phyloP scores from a whole-genome alignment of 2,888 invertebrate species.

The Tholera decimalis region DNA sequence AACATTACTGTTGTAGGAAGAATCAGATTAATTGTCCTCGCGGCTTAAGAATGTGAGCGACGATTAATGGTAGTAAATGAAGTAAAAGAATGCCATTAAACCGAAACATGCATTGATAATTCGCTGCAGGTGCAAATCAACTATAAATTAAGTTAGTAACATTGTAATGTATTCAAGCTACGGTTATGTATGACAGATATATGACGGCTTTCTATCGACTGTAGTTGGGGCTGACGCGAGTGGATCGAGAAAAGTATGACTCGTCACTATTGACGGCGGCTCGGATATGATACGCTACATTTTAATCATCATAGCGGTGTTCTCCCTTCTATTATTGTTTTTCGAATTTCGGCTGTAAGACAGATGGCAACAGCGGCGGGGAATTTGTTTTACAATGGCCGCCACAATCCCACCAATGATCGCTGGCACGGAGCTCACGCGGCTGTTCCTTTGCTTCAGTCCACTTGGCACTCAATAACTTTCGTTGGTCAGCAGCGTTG shows the following conservation, averaged over 20 bases:
- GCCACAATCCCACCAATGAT: slow-evolving; percentile 80
- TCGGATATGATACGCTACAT: slow-evolving; percentile 57
- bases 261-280: slow-evolving; percentile 65
- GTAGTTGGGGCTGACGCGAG: not conserved
- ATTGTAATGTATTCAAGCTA: slow-evolving; percentile 52
- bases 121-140: slow-evolving; percentile 68
- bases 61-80: slow-evolving; percentile 64
- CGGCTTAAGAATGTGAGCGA: slow-evolving; percentile 61
- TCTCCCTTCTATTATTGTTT: slow-evolving; percentile 76
- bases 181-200: slow-evolving; percentile 41
- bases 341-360: slow-evolving; percentile 81
- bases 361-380: slow-evolving; percentile 84
- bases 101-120: slow-evolving; percentile 64
- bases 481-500: slow-evolving; percentile 73
- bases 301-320: slow-evolving; percentile 68
- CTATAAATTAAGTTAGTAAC: slow-evolving; percentile 65
- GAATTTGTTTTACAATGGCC: slow-evolving; percentile 86
- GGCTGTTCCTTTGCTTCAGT: slow-evolving; percentile 87
- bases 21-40: slow-evolving; percentile 61
- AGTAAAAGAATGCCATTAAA: slow-evolving; percentile 69
- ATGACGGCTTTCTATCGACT: slow-evolving; percentile 51
- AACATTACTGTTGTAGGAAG: slow-evolving; percentile 49
- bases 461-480: slow-evolving; percentile 89
- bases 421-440: slow-evolving; percentile 83
- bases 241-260: slow-evolving; percentile 42